Evolutionary conservation across 1,140 invertebrate species (phyloP).

Genomic region (Andricus grossulariae): DNA sequence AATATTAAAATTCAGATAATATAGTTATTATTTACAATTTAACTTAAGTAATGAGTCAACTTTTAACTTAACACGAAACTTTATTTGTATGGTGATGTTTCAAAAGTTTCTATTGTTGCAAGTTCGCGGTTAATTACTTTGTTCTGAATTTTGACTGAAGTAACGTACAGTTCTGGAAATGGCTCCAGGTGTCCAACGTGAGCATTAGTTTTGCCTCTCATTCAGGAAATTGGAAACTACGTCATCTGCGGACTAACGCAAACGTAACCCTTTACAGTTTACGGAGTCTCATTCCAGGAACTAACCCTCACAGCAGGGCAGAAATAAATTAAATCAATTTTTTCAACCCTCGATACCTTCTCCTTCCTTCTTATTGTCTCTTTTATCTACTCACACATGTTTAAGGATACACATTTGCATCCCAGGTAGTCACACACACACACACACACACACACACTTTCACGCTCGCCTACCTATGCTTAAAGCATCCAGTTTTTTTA

Average conservation of each 20-base stretch:
- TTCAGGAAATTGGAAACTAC: conserved; percentile 71
- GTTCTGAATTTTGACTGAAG: not conserved
- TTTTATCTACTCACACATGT: not conserved
- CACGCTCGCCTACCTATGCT: too few relatives aligned
- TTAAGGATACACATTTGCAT: conserved; percentile 53
- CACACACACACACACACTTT: too few relatives aligned
- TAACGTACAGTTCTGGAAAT: conserved; percentile 10
- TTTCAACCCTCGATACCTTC: not conserved
- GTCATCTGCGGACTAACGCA: conserved; percentile 63
- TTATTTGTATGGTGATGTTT: too few relatives aligned
- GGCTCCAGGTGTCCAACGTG: conserved; percentile 65
- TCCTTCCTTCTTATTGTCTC: not conserved
- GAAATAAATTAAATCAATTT: conserved; percentile 58
- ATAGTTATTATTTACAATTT: too few relatives aligned
- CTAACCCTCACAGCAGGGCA: conserved; percentile 58
- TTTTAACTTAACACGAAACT: too few relatives aligned
- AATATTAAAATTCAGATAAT: too few relatives aligned
- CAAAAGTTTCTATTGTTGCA: too few relatives aligned
- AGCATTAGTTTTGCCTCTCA: conserved; percentile 66
- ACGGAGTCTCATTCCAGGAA: conserved; percentile 42
- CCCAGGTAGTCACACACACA: conserved; percentile 35
- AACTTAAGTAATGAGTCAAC: too few relatives aligned
- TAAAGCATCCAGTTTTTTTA: not conserved
- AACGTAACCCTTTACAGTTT: conserved; percentile 63
- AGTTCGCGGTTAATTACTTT: not conserved